Conservation (phyloP, 1,140 invertebrate species). For the Zaprionus tsacasi region DNA sequence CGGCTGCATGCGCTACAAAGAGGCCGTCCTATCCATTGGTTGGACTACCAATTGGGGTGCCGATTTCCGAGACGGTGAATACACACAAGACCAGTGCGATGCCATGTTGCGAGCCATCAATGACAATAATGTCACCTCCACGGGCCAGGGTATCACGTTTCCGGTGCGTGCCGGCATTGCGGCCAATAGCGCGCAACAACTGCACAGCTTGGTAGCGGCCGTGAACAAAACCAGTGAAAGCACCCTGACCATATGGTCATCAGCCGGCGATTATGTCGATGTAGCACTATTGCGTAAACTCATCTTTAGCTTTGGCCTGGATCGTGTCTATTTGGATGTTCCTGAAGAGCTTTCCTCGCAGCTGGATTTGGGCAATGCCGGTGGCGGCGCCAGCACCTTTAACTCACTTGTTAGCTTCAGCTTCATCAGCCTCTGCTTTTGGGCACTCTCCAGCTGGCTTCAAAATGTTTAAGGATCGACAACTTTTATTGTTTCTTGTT, state of each 20-base stretch:
- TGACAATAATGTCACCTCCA: constrained; percentile 71
- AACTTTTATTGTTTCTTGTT: constrained; percentile 8
- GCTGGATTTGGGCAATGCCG: constrained; percentile 84
- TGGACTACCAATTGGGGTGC: constrained; percentile 91
- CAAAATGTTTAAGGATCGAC: constrained; percentile 21
- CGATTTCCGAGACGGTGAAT: constrained; percentile 85
- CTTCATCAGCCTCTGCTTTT: constrained; percentile 67
- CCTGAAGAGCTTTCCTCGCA: constrained; percentile 86
- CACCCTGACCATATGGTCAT: constrained; percentile 91
- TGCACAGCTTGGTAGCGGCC: constrained; percentile 84
- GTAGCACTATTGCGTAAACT: constrained; percentile 86
- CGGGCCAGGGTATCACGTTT: constrained; percentile 91
- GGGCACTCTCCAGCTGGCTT: constrained; percentile 62
- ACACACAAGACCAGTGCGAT: constrained; percentile 88
- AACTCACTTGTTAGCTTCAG: constrained; percentile 67
- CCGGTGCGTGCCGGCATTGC: constrained; percentile 91
- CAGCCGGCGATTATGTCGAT: constrained; percentile 87
- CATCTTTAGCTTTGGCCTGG: constrained; percentile 87
- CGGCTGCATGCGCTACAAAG: constrained; percentile 86
- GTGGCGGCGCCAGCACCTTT: constrained; percentile 46
- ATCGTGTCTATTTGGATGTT: constrained; percentile 89
- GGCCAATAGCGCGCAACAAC: constrained; percentile 86
- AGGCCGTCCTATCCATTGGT: constrained; percentile 90
- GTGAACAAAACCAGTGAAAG: constrained; percentile 71
- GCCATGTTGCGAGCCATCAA: constrained; percentile 88